Evolutionary conservation across 2,113 vertebrate genomes (phyloP).

Genomic region (Engraulis encrasicolus): DNA sequence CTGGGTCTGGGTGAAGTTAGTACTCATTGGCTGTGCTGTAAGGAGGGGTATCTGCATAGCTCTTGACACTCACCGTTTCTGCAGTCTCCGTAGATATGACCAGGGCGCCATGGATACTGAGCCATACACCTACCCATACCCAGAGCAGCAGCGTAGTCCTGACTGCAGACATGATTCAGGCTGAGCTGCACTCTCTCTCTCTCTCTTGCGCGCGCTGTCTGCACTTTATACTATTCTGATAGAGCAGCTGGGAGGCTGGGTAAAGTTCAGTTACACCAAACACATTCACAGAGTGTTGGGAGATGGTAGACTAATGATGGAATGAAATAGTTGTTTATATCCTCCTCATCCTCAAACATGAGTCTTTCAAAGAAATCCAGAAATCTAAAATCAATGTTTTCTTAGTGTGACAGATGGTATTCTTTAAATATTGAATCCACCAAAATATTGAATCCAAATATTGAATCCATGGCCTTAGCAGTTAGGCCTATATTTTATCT

Average conservation of each 20-base stretch:
- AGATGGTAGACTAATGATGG: no score
- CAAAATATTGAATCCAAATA: no score
- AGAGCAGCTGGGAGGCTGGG: not conserved
- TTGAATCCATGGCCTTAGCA: no score
- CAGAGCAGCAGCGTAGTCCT: conserved; percentile 38
- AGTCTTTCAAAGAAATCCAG: no score
- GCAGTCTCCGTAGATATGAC: conserved; percentile 23
- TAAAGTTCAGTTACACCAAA: not conserved
- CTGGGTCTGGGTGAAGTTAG: not conserved
- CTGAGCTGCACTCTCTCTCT: not conserved
- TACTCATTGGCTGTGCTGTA: not conserved
- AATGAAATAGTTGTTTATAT: no score
- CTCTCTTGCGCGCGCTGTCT: not conserved
- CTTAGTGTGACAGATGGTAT: no score
- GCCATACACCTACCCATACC: conserved; percentile 3
- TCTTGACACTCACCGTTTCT: conserved; percentile 31
- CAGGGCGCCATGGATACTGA: conserved; percentile 31
- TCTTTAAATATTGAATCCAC: no score
- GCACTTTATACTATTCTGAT: not conserved
- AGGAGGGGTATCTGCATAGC: not conserved
- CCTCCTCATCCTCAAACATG: no score
- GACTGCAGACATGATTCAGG: conserved; percentile 32
- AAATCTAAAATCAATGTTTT: no score
- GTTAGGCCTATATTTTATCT: no score
- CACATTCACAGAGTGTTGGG: not conserved